These are phyloP conservation scores for Auanema sp. DNA, from an alignment of 2,888 invertebrate genomes.

Conservation along the genomic window DNA sequence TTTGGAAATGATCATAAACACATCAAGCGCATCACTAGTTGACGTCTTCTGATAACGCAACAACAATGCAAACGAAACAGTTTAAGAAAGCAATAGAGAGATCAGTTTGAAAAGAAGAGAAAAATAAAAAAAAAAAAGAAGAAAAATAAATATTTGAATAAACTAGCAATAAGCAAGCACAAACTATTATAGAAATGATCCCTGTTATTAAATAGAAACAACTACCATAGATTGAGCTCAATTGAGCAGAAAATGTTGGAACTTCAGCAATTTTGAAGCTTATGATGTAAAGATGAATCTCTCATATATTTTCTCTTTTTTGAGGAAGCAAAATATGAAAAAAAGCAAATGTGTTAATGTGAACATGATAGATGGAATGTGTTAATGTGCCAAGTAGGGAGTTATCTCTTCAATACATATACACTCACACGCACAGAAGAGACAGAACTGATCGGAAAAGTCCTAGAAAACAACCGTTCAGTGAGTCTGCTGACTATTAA, in stretches of 20 bases:
- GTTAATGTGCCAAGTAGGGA: no score
- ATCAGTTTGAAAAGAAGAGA: not conserved
- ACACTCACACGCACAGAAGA: no score
- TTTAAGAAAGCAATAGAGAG: no score
- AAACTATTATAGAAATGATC: conserved; percentile 1
- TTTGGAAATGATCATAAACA: not conserved
- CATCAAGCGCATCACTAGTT: conserved; percentile 2
- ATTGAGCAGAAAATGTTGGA: no score
- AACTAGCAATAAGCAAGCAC: conserved; percentile 6
- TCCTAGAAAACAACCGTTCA: no score
- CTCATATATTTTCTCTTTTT: conserved; percentile 13
- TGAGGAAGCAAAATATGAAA: conserved; percentile 12
- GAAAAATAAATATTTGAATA: not conserved
- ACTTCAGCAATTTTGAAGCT: no score
- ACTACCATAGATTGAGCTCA: not conserved
- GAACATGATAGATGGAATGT: conserved; percentile 23
- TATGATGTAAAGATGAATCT: not conserved
- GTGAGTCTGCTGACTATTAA: no score
- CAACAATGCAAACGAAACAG: not conserved
- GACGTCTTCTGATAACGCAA: not conserved
- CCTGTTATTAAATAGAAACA: conserved; percentile 5
- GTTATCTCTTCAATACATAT: no score
- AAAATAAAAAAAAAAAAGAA: not conserved
- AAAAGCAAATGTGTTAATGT: conserved; percentile 12
- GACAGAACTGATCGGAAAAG: no score